Evolutionary conservation across 1,140 invertebrate species (phyloP).

Genomic region (Conus betulinus): DNA sequence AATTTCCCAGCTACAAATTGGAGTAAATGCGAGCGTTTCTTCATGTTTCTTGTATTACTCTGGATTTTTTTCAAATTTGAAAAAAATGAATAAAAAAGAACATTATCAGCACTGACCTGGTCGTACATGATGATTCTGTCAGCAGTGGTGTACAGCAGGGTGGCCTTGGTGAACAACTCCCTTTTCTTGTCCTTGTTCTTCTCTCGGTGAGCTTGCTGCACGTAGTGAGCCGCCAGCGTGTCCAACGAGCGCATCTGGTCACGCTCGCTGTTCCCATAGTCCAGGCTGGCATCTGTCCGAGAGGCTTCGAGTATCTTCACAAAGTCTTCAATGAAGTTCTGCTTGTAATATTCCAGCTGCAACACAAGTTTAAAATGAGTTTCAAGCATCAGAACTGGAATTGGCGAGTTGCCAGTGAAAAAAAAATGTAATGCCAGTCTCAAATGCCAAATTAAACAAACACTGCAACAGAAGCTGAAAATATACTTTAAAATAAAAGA

Average conservation of each 20-base stretch:
- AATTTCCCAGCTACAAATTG: no score
- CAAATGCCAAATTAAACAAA: no score
- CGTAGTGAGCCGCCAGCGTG: slow-evolving; percentile 98
- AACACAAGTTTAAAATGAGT: slow-evolving; percentile 39
- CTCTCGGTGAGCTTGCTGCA: slow-evolving; percentile 94
- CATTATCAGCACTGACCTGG: slow-evolving; percentile 80
- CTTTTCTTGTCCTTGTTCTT: slow-evolving; percentile 97
- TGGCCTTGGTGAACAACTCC: slow-evolving; percentile 97
- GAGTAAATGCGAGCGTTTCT: no score
- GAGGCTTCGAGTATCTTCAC: slow-evolving; percentile 94
- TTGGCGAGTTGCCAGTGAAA: no score
- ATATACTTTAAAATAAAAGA: no score
- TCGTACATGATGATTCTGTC: slow-evolving; percentile 99
- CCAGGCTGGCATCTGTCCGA: slow-evolving; percentile 88
- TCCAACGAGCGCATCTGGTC: slow-evolving; percentile 98
- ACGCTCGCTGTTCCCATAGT: slow-evolving; percentile 94
- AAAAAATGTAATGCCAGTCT: no score
- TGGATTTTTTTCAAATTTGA: background rate
- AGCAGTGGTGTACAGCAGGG: slow-evolving; percentile 96
- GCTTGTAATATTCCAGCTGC: slow-evolving; percentile 97
- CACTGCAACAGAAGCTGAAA: no score
- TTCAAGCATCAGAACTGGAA: no score
- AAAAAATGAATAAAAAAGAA: slow-evolving; percentile 49
- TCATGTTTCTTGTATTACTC: no score
- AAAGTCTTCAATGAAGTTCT: slow-evolving; percentile 94